Percentiles rank a stretch among this genome's conserved stretches.
Evolutionary conservation across 2,113 vertebrate species (phyloP).

Genomic region (Cephalopholis sonnerati): DNA sequence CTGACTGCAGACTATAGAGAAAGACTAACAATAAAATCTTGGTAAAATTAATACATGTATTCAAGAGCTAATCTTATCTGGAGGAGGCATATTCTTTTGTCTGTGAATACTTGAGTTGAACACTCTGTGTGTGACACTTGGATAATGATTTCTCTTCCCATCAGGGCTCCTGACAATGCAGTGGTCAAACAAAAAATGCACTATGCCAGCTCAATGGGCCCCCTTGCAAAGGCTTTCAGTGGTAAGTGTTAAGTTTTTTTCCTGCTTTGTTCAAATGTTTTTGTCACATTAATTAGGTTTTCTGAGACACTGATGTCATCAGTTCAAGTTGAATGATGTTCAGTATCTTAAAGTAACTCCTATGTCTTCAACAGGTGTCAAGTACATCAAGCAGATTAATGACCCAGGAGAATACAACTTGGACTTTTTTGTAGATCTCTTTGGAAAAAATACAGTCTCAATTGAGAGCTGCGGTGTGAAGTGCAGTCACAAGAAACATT

Average conservation of each 20-base stretch:
- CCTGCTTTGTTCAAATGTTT: neutral
- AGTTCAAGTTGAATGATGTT: neutral
- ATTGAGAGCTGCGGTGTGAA: conserved; percentile 41
- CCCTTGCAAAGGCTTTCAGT: conserved; percentile 75
- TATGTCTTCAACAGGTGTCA: conserved; percentile 81
- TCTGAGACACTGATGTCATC: neutral
- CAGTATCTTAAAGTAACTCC: neutral
- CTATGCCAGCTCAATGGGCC: conserved; percentile 86
- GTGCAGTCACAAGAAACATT: no score
- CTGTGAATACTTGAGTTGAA: neutral
- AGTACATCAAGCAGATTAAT: conserved; percentile 85
- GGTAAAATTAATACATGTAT: neutral
- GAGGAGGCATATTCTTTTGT: neutral
- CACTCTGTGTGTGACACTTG: neutral
- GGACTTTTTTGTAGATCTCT: conserved; percentile 65
- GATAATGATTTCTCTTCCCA: neutral
- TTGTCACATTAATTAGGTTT: neutral
- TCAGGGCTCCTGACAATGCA: conserved; percentile 83
- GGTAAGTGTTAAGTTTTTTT: conserved; percentile 72
- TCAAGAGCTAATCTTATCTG: neutral
- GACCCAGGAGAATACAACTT: conserved; percentile 73
- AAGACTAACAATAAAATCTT: neutral
- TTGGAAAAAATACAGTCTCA: no score
- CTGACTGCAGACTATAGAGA: neutral
- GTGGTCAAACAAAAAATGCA: conserved; percentile 83